A percentile compares a stretch with the other conserved stretches of the same genome.
phyloP scores from a whole-genome alignment of 2,888 invertebrate genomes.

The Clitarchus hookeri region DNA sequence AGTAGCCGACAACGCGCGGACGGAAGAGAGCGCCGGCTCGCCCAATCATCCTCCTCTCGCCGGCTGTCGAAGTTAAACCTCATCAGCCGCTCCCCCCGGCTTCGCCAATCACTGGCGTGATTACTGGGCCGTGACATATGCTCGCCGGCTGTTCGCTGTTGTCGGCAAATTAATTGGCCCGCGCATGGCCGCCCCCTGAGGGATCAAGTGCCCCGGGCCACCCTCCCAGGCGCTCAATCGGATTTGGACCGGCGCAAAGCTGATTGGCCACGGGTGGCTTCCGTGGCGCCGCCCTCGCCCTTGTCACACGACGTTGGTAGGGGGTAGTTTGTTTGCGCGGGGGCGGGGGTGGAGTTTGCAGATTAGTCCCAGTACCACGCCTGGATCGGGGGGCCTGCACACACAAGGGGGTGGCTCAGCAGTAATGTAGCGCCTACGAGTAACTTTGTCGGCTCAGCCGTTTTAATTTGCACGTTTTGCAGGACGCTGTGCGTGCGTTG shows the following conservation, averaged over 20 bases:
- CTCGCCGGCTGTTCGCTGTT: background rate
- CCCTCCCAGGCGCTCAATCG: background rate
- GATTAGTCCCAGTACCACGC: background rate
- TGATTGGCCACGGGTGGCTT: conserved; percentile 5
- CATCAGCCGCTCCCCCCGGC: background rate
- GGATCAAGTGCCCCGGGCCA: conserved; percentile 31
- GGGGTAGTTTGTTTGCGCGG: background rate
- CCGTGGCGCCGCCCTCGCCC: background rate
- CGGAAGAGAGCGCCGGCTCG: too few species aligned
- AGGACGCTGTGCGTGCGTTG: background rate
- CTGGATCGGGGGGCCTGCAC: background rate
- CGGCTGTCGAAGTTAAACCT: too few species aligned
- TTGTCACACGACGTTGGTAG: background rate
- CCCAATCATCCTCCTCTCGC: too few species aligned
- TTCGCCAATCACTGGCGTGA: background rate
- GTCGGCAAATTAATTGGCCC: conserved; percentile 40
- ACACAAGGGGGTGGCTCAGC: background rate
- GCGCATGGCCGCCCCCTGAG: conserved; percentile 29
- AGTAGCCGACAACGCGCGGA: too few species aligned
- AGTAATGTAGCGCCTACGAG: too few species aligned
- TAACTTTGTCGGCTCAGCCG: conserved; percentile 12
- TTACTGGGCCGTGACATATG: conserved; percentile 30
- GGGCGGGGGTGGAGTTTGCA: background rate
- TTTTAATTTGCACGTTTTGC: conserved; percentile 5
- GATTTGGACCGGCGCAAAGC: conserved; percentile 22